phyloP scores from a whole-genome alignment of 2,888 invertebrate genomes.

The Mechanitis mazaeus region DNA sequence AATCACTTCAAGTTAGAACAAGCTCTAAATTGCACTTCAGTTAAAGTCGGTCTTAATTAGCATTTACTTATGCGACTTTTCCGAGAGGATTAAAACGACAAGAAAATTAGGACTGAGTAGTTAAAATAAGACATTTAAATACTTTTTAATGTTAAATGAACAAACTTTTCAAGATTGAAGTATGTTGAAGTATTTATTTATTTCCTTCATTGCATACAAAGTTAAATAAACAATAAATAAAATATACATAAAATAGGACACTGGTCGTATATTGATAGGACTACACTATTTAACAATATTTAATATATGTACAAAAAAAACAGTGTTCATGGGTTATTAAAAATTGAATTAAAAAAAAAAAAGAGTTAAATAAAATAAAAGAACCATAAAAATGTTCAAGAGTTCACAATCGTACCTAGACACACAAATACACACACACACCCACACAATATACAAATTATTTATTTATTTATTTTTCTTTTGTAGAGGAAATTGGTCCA shows the following conservation, averaged over 20 bases:
- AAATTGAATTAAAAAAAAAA: too few relatives aligned
- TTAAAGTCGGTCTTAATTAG: slow-evolving; percentile 14
- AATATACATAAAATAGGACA: too few relatives aligned
- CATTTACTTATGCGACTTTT: slow-evolving; percentile 13
- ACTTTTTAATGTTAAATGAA: slow-evolving; percentile 6
- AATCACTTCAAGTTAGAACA: slow-evolving; percentile 13
- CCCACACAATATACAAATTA: not conserved
- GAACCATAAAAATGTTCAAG: too few relatives aligned
- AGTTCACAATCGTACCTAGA: too few relatives aligned
- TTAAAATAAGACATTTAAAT: not conserved
- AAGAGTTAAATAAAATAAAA: too few relatives aligned
- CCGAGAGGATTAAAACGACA: slow-evolving; percentile 6
- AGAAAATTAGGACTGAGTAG: not conserved
- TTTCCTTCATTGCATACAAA: not conserved
- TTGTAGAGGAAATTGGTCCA: slow-evolving; percentile 67
- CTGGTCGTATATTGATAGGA: too few relatives aligned
- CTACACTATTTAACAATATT: too few relatives aligned
- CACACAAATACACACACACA: too few relatives aligned
- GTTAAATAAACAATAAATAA: too few relatives aligned
- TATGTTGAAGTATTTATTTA: slow-evolving; percentile 8
- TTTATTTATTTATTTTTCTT: not conserved
- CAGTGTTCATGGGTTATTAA: too few relatives aligned
- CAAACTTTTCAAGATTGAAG: not conserved
- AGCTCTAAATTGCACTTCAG: slow-evolving; percentile 12
- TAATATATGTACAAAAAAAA: too few relatives aligned